Evolutionary conservation across 2,113 vertebrate species (phyloP), one percentile per base, ranked within the genome.

Genomic region (Epinephelus cyanopodus): DNA sequence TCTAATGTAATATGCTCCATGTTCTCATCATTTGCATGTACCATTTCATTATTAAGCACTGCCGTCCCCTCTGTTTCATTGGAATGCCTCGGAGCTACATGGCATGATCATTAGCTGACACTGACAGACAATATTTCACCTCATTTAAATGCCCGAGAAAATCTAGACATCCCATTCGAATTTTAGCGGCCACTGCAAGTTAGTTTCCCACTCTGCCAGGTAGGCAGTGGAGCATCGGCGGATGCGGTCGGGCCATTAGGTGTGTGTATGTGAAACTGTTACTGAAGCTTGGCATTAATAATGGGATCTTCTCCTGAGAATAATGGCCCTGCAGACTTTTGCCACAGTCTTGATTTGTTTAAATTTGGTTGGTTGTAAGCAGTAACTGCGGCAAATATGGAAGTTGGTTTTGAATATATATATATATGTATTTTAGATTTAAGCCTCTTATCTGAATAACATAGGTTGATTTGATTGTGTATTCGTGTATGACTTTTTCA

Each of bases 91-190:
- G 0, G 33, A 17, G 67, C 27, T 66, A 12, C 47, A 23, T 54
- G 66, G 13, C 23, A 17, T 54, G 61, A 81, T 73, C 61, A 74
- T 90, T 82, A 86, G 60, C 27, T 6, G 42, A 58, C 45, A 74
- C 70, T 75, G 78, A 61, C 67, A 42, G 9, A 56, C 48, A 78
- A 62, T 81, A 65, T 60, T 83, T 77, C 68, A 72, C 25, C 69
- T 77, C 0, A 79, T 76, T 86, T 88, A 67, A 79, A 87, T 82
- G 60, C 45, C 29, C 1, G 67, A 47, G 27, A 62, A 67, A 70
- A 76, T 57, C 15, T 47, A 73, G n/a, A 77, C 63, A 61, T 77
- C 77, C 84, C 61, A 77, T 91, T 91, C 87, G 27, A 71, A 82
- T 82, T 74, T 71, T 29, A 75, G 66, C 74, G 17, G n/a, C 62